Evolutionary conservation across 1,140 invertebrate genomes (phyloP).

Genomic region (Condylostylus longicornis): DNA sequence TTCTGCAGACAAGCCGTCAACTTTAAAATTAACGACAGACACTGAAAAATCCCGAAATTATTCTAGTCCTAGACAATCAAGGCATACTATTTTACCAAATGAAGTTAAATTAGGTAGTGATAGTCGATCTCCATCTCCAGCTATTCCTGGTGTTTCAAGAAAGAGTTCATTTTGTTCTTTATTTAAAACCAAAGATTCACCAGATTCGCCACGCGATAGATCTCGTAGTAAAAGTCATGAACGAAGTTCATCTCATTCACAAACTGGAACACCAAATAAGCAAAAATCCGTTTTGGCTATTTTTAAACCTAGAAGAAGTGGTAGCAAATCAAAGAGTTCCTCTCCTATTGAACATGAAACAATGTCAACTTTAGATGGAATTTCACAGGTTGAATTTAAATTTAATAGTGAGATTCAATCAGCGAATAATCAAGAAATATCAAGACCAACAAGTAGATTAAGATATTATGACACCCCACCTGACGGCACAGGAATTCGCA

Average conservation of each 20-base stretch:
- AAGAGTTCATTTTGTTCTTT: slow-evolving; percentile 66
- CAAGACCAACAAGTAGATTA: slow-evolving; percentile 22
- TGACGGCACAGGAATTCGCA: slow-evolving; percentile 42
- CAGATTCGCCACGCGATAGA: slow-evolving; percentile 23
- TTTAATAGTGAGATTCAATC: slow-evolving; percentile 11
- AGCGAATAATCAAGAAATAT: slow-evolving; percentile 9
- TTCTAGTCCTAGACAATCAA: slow-evolving; percentile 33
- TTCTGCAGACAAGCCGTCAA: slow-evolving; percentile 19
- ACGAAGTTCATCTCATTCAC: slow-evolving; percentile 22
- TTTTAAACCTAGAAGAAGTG: slow-evolving; percentile 39
- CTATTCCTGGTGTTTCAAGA: slow-evolving; percentile 41
- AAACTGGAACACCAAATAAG: slow-evolving; percentile 40
- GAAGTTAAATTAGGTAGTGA: slow-evolving; percentile 16
- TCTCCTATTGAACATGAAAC: slow-evolving; percentile 21
- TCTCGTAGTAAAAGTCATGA: slow-evolving; percentile 47
- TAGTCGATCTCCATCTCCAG: slow-evolving; percentile 35
- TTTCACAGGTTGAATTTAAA: slow-evolving; percentile 21
- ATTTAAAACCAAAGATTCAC: slow-evolving; percentile 40
- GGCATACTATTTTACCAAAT: slow-evolving; percentile 21
- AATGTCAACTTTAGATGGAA: slow-evolving; percentile 1
- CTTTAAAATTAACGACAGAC: slow-evolving; percentile 15
- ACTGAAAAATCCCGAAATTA: slow-evolving; percentile 32
- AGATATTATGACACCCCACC: slow-evolving; percentile 44
- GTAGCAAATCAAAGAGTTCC: slow-evolving; percentile 27
- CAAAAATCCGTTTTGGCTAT: slow-evolving; percentile 46